Evolutionary conservation across 92 coral and sea anemone genomes (phyloP), one percentile per base, ranked within the genome.

Genomic region (Isaurus tuberculatus): DNA sequence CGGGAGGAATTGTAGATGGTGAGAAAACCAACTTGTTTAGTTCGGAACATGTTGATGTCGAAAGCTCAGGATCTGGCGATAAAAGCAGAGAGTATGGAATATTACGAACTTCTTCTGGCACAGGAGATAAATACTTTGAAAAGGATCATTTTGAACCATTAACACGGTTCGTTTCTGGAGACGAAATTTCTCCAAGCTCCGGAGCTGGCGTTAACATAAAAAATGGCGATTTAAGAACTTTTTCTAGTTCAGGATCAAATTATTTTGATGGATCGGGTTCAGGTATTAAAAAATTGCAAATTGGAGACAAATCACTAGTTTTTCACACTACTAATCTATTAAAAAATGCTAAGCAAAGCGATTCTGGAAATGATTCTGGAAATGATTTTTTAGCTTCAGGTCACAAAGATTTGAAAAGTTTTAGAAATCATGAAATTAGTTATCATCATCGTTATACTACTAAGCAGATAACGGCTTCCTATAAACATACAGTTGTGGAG

Each of bases 331-430:
- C 49, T 60, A 43, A 19, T 5, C 14, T 25, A 77, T 8, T 29
- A 63, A 9, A 23, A 8, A 26, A 27, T 26, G 31, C 69, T 5
- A 23, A 17, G 28, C 34, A 73, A 27, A 29, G 34, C 7, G 49
- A 65, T 2, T 33, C 27, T 42, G 78, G n/a, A 22, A 29, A 58
- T 15, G 49, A 65, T 2, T 33, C 27, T 42, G 78, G n/a, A 22
- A 22, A 36, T 77, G 51, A 60, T 61, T 77, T 36, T 36, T 11
- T 77, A 22, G 64, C 65, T 30, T 34, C 82, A 57, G 70, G 51
- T 25, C 51, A 77, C 25, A 46, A 55, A 26, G 31, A 77, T 23
- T 32, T 40, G 22, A 70, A 77, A 34, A 42, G 22, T 55, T 57
- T 51, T 6, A 48, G 82, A 32, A 43, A 73, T 32, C 6, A 23